phyloP scores from a whole-genome alignment of 2,113 vertebrate species.

The Neogale vison region DNA sequence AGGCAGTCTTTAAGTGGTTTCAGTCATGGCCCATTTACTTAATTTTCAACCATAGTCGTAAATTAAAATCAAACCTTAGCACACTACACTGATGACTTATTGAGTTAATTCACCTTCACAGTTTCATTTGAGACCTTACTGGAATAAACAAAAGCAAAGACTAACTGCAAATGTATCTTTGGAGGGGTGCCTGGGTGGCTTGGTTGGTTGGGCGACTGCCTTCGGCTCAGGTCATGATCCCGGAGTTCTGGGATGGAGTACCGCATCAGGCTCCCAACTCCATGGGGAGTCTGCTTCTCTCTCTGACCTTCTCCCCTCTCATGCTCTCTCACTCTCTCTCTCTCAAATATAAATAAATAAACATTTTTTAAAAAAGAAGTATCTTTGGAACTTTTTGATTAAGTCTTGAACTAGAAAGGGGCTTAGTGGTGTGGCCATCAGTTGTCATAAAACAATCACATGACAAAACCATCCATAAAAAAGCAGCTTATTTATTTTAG shows the following conservation, averaged over 20 bases:
- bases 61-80: slow-evolving; percentile 27
- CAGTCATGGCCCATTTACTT: neutral
- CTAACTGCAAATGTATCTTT: neutral
- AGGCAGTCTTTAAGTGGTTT: slow-evolving; percentile 25
- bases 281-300: too few species aligned
- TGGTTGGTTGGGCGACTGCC: too few species aligned
- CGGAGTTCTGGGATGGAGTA: too few species aligned
- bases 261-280: too few species aligned
- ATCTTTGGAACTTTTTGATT: neutral
- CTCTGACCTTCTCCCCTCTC: too few species aligned
- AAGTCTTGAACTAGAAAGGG: neutral
- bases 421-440: neutral
- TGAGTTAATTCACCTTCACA: neutral
- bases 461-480: neutral
- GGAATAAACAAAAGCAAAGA: slow-evolving; percentile 15
- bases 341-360: too few species aligned
- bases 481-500: slow-evolving; percentile 22
- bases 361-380: too few species aligned
- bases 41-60: neutral
- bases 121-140: slow-evolving; percentile 1
- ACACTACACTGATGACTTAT: neutral
- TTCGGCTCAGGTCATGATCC: too few species aligned
- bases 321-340: too few species aligned
- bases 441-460: slow-evolving; percentile 36
- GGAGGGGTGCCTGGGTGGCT: too few species aligned